Base-by-base conservation (phyloP, 2,797 vertebrate genomes). In the Falco peregrinus region DNA sequence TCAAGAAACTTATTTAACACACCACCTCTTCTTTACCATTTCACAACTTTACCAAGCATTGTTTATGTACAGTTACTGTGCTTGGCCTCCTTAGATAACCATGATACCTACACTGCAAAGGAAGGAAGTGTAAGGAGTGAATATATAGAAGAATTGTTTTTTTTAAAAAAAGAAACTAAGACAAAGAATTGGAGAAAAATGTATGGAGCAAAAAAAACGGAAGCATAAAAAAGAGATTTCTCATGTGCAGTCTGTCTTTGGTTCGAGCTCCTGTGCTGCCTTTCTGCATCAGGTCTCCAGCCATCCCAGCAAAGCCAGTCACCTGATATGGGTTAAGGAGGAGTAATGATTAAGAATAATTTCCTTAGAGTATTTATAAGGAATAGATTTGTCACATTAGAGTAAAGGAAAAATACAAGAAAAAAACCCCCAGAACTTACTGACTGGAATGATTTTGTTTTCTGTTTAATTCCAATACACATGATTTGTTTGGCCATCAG, bases 281-380 rank as follows among this genome's bases (percentile, higher is more conserved):
- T 78, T 84, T 60, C 28, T 80, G 28, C 25, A 51, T 39, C 50
- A 43, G 59, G 10, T 7, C 24, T 67, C 6, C 50, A 64, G 16
- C 31, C 47, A 64, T 19, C 17, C 8, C 63, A 74, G 13, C 22
- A 35, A 67, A 87, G 17, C 2, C 35, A 75, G 13, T 59, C 29
- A 45, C 56, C 59, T 70, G 28, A 15, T 29, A 65, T 2, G 11
- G 6, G 5, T 37, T 65, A 37, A 92, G 41, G 69, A 74, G 26
- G 84, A 95, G n/a, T 89, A 53, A 61, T 81, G 35, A 87, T 89
- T 92, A 86, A 92, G 19, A 91, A 17, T 43, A 20, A 75, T 75
- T 91, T 68, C 43, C 26, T 80, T 78, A 14, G 4, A 47, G 41
- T 76, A 48, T 71, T 94, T 95, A 29, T 61, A 92, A 94, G 28